A percentile compares a stretch with the other conserved stretches of the same genome.
These are phyloP conservation scores for Lasioglossum leucozonium DNA, from an alignment of 2,888 invertebrate genomes.

Conservation along the genomic window DNA sequence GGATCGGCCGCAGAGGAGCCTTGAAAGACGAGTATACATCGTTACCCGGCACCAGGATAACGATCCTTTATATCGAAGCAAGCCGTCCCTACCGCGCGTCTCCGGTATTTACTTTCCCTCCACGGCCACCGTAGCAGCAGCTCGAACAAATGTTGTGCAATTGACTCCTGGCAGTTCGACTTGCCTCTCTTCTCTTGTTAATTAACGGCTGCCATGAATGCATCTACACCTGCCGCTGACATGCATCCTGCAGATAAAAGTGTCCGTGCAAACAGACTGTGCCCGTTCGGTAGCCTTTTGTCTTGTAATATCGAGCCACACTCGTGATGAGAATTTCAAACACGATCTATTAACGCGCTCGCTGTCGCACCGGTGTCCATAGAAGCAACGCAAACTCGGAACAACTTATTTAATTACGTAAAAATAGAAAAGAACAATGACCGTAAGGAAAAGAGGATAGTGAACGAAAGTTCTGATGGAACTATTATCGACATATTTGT, in stretches of 20 bases:
- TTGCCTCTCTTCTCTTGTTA: not conserved
- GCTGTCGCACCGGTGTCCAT: not conserved
- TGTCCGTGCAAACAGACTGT: not conserved
- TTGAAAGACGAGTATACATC: slow-evolving; percentile 49
- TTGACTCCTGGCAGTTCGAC: not conserved
- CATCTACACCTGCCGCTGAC: not conserved
- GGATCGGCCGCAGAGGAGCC: slow-evolving; percentile 40
- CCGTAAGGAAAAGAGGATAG: no score
- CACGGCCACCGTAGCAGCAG: not conserved
- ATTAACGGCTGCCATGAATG: not conserved
- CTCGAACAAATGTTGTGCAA: slow-evolving; percentile 19
- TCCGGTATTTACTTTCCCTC: slow-evolving; percentile 33
- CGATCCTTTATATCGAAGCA: slow-evolving; percentile 61
- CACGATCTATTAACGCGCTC: not conserved
- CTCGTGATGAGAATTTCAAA: not conserved
- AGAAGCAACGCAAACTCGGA: not conserved
- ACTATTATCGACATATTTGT: not conserved
- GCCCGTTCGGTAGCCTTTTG: not conserved
- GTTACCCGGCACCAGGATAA: slow-evolving; percentile 50
- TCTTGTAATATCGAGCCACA: not conserved
- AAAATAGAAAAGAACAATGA: not conserved
- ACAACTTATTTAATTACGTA: not conserved
- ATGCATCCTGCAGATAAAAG: not conserved
- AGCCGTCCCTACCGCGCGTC: slow-evolving; percentile 27
- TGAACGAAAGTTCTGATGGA: no score